Evolutionary conservation across 2,797 vertebrate species (phyloP).

Genomic region (Macroramphosus scolopax): DNA sequence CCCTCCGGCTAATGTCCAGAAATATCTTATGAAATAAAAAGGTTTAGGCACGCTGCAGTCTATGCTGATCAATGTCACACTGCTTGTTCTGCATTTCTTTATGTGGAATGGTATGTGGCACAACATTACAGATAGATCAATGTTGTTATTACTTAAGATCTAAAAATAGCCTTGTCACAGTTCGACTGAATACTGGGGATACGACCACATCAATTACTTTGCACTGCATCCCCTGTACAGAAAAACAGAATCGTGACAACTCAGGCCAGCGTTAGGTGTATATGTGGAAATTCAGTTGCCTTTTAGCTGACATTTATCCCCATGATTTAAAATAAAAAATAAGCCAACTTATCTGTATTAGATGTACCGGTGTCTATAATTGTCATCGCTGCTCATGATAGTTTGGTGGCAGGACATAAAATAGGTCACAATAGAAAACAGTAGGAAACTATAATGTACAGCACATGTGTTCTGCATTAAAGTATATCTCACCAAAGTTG

Average conservation of each 20-base stretch:
- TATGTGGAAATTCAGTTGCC: too few species aligned
- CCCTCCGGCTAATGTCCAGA: too few species aligned
- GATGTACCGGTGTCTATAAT: too few species aligned
- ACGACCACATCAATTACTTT: not conserved
- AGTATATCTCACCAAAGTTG: not conserved
- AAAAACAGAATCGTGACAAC: not conserved
- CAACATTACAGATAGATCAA: too few species aligned
- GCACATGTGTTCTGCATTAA: not conserved
- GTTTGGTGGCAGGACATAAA: not conserved
- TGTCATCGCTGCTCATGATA: too few species aligned
- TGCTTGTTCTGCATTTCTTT: too few species aligned
- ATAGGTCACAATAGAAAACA: slow-evolving; percentile 8
- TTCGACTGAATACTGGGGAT: not conserved
- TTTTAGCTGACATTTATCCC: not conserved
- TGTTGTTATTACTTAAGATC: not conserved
- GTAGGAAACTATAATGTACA: not conserved
- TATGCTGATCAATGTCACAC: too few species aligned
- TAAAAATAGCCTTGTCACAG: not conserved
- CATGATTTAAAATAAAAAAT: too few species aligned
- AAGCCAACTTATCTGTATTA: too few species aligned
- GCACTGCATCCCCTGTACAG: not conserved
- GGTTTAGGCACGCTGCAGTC: too few species aligned
- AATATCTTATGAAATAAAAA: too few species aligned
- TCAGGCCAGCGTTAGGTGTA: not conserved
- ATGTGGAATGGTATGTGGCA: too few species aligned